These are phyloP conservation scores for Clarias platycephalus DNA, from an alignment of 2,797 vertebrate genomes.

Conservation along the genomic window DNA sequence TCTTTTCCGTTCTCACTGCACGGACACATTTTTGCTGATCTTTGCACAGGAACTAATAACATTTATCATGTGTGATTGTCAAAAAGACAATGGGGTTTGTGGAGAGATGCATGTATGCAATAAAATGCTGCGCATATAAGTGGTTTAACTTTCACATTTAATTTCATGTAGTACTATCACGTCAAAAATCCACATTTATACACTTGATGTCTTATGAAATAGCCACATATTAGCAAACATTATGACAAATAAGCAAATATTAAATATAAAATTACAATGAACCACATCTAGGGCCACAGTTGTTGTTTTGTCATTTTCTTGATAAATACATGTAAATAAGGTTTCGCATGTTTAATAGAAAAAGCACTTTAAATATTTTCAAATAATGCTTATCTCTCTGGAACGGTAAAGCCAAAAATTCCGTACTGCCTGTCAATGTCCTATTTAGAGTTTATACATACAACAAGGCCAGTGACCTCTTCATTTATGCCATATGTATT, in stretches of 20 bases:
- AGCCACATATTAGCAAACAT: conserved; percentile 34
- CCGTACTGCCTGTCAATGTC: conserved; percentile 28
- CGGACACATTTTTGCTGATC: background rate
- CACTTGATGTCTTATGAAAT: conserved; percentile 28
- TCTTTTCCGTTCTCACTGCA: background rate
- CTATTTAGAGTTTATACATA: conserved; percentile 26
- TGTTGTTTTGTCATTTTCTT: conserved; percentile 21
- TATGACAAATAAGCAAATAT: conserved; percentile 38
- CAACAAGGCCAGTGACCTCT: conserved; percentile 8
- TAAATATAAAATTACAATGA: conserved; percentile 47
- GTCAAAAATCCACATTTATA: conserved; percentile 40
- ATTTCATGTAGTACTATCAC: conserved; percentile 38
- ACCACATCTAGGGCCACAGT: conserved; percentile 7
- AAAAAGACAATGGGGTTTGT: background rate
- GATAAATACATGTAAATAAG: conserved; percentile 40
- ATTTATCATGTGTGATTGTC: background rate
- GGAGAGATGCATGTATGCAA: background rate
- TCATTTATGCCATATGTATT: conserved; percentile 30
- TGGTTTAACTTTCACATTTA: conserved; percentile 40
- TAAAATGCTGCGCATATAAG: conserved; percentile 6
- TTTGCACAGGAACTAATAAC: background rate
- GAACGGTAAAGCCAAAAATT: conserved; percentile 28
- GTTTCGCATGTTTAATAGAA: conserved; percentile 31
- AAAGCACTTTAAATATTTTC: conserved; percentile 34
- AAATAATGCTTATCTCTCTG: conserved; percentile 35